A percentile compares a stretch with the other conserved stretches of the same genome.
Conservation (phyloP, 2,888 invertebrate genomes). For the Nymphalis c-album region DNA sequence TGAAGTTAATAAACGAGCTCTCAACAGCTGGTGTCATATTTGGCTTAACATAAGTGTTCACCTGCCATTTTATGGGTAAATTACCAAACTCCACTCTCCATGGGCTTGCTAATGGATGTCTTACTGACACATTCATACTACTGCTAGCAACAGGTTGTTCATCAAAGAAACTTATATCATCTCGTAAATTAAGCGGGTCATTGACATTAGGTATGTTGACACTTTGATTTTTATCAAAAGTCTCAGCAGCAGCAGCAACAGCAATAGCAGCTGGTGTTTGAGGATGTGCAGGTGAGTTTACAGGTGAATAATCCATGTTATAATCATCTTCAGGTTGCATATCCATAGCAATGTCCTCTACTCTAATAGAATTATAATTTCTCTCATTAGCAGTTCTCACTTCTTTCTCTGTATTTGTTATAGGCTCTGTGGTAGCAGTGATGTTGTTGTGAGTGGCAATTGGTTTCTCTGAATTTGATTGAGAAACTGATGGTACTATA, state of each 20-base stretch:
- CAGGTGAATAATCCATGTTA: slow-evolving; percentile 68
- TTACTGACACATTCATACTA: slow-evolving; percentile 66
- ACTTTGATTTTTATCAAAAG: slow-evolving; percentile 12
- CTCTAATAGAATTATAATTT: slow-evolving; percentile 57
- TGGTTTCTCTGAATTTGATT: slow-evolving; percentile 7
- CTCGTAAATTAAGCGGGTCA: slow-evolving; percentile 65
- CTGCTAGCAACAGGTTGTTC: slow-evolving; percentile 72
- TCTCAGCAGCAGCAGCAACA: slow-evolving; percentile 31
- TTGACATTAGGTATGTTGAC: slow-evolving; percentile 41
- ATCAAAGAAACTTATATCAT: slow-evolving; percentile 69
- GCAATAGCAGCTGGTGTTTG: slow-evolving; percentile 35
- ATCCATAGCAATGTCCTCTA: slow-evolving; percentile 71
- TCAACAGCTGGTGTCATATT: slow-evolving; percentile 79
- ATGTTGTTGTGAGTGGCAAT: not conserved
- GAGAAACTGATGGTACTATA: slow-evolving; percentile 25
- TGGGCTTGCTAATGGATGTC: slow-evolving; percentile 68
- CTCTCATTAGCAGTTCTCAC: slow-evolving; percentile 29
- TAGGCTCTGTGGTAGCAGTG: not conserved
- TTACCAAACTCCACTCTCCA: slow-evolving; percentile 73
- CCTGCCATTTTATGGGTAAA: slow-evolving; percentile 73
- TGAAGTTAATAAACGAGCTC: slow-evolving; percentile 65
- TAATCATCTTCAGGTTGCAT: slow-evolving; percentile 53
- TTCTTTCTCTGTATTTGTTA: slow-evolving; percentile 14
- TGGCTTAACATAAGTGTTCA: slow-evolving; percentile 70
- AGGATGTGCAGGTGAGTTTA: slow-evolving; percentile 55